phyloP scores from a whole-genome alignment of 2,797 vertebrate genomes.

The Sciurus carolinensis region DNA sequence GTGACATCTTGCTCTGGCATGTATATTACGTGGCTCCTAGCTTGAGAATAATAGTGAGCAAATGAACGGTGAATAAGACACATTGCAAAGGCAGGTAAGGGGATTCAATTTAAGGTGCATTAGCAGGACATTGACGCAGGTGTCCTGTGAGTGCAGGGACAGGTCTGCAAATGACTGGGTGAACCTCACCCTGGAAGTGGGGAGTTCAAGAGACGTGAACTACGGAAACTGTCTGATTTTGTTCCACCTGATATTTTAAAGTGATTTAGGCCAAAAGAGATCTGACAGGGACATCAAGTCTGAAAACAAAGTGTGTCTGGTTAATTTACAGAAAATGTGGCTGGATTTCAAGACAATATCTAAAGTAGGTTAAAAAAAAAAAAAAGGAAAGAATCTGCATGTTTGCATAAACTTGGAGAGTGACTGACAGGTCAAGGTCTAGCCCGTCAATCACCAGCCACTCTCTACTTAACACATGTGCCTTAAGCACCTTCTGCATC shows the following conservation, averaged over 20 bases:
- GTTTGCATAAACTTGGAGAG: not conserved
- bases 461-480: too few relatives aligned
- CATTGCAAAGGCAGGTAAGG: not conserved
- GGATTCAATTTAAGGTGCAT: not conserved
- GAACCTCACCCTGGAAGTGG: not conserved
- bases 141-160: not conserved
- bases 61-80: not conserved
- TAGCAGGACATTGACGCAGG: not conserved
- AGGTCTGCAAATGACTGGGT: not conserved
- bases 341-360: not conserved
- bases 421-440: too few relatives aligned
- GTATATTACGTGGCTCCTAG: not conserved
- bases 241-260: not conserved
- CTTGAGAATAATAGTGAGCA: not conserved
- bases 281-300: too few relatives aligned
- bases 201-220: fast-evolving
- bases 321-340: not conserved
- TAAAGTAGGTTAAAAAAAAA: not conserved
- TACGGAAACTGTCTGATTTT: too few relatives aligned
- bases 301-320: not conserved
- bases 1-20: not conserved
- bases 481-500: fast-evolving
- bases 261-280: not conserved
- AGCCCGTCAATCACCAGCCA: fast-evolving
- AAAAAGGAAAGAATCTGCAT: not conserved